phyloP scores from a whole-genome alignment of 2,888 invertebrate genomes.

The Scrobipalpa costella region DNA sequence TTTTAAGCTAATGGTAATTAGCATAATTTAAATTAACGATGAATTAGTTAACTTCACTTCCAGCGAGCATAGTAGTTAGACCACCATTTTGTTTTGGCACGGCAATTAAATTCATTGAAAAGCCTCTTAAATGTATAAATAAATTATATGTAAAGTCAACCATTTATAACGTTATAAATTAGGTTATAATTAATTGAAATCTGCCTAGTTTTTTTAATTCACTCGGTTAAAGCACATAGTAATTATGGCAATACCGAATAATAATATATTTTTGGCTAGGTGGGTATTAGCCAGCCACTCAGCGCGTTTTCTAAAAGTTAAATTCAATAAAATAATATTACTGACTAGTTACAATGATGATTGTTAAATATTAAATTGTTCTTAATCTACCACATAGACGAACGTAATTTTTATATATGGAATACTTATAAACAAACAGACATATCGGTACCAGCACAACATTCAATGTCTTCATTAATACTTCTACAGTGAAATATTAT shows the following conservation, averaged over 20 bases:
- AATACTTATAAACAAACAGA: constrained; percentile 54
- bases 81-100: constrained; percentile 65
- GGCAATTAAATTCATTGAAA: constrained; percentile 49
- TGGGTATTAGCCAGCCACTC: too few species aligned
- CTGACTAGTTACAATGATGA: constrained; percentile 23
- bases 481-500: constrained; percentile 32
- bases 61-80: constrained; percentile 40
- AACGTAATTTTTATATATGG: constrained; percentile 50
- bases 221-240: background rate
- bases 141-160: constrained; percentile 35
- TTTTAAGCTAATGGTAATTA: background rate
- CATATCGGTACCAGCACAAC: constrained; percentile 49
- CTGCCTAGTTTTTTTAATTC: background rate
- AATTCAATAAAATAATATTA: background rate
- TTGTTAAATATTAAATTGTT: constrained; percentile 41
- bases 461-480: constrained; percentile 55
- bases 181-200: constrained; percentile 12
- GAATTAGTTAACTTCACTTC: background rate
- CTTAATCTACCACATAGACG: constrained; percentile 59
- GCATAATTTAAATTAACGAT: background rate
- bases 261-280: too few species aligned
- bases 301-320: background rate
- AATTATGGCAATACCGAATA: too few species aligned
- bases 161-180: constrained; percentile 29
- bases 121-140: constrained; percentile 34